Conservation (phyloP, 35 echinoderm and acorn worm species). For the Patiria miniata region DNA sequence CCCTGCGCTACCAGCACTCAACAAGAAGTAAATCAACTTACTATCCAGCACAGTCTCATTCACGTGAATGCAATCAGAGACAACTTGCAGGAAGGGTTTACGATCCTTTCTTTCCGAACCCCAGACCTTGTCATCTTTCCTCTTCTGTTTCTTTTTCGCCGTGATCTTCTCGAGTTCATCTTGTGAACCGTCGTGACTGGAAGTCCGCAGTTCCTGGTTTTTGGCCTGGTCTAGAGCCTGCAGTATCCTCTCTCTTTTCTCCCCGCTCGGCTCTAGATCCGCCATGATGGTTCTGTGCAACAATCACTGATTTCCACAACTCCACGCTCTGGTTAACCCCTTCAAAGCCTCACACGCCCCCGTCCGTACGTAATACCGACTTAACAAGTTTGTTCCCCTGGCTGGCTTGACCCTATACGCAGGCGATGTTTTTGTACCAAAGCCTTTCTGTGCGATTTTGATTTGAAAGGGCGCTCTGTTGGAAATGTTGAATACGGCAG, state of each 20-base stretch:
- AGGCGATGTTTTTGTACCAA: too few relatives aligned
- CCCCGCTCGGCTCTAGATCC: background rate
- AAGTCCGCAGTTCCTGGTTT: background rate
- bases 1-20: background rate
- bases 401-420: too few relatives aligned
- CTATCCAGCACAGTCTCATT: background rate
- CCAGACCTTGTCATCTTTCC: background rate
- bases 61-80: background rate
- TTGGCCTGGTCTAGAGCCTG: background rate
- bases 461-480: too few relatives aligned
- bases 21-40: conserved; percentile 1
- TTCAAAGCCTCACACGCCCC: background rate
- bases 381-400: too few relatives aligned
- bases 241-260: background rate
- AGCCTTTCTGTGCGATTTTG: too few relatives aligned
- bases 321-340: background rate
- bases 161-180: background rate
- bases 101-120: background rate
- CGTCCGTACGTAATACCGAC: too few relatives aligned
- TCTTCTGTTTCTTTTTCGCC: background rate
- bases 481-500: too few relatives aligned
- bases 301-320: background rate
- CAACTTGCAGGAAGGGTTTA: background rate
- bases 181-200: background rate
- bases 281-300: background rate